These are phyloP conservation scores for Panopea generosa DNA, from an alignment of 2,888 invertebrate genomes.

Conservation along the genomic window DNA sequence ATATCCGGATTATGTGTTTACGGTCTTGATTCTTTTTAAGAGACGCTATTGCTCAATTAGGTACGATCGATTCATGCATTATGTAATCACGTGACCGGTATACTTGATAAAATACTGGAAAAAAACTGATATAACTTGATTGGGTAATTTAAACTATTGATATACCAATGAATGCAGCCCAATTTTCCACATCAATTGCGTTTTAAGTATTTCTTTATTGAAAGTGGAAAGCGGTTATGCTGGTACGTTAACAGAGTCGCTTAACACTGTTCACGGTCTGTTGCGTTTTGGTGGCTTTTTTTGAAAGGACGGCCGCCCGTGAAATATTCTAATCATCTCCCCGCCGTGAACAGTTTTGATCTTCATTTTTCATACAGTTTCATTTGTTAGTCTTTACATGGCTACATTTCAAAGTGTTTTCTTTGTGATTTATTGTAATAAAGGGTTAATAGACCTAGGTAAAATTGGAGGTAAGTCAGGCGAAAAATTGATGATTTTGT, in stretches of 20 bases:
- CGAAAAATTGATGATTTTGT: constrained; percentile 17
- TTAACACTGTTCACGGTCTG: constrained; percentile 5
- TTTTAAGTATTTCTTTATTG: neutral
- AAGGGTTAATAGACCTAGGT: constrained; percentile 32
- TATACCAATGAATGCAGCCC: constrained; percentile 16
- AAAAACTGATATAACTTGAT: constrained; percentile 2
- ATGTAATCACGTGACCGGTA: constrained; percentile 19
- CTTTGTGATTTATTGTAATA: constrained; percentile 24
- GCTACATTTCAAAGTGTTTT: constrained; percentile 27
- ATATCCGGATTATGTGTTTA: no score
- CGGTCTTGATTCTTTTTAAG: neutral
- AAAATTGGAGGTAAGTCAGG: constrained; percentile 27
- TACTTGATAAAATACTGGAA: constrained; percentile 5
- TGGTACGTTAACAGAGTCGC: constrained; percentile 15
- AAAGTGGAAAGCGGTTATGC: constrained; percentile 11
- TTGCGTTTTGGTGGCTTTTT: neutral
- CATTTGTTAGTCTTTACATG: no score
- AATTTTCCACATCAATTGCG: constrained; percentile 30
- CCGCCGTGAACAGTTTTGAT: constrained; percentile 37
- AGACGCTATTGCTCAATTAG: constrained; percentile 1
- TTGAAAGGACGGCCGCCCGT: constrained; percentile 32
- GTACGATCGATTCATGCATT: neutral
- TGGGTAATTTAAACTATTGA: constrained; percentile 3
- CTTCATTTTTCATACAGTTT: constrained; percentile 19
- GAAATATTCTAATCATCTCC: constrained; percentile 41